phyloP scores from a whole-genome alignment of 2,797 vertebrate genomes.

The Carcharodon carcharias region DNA sequence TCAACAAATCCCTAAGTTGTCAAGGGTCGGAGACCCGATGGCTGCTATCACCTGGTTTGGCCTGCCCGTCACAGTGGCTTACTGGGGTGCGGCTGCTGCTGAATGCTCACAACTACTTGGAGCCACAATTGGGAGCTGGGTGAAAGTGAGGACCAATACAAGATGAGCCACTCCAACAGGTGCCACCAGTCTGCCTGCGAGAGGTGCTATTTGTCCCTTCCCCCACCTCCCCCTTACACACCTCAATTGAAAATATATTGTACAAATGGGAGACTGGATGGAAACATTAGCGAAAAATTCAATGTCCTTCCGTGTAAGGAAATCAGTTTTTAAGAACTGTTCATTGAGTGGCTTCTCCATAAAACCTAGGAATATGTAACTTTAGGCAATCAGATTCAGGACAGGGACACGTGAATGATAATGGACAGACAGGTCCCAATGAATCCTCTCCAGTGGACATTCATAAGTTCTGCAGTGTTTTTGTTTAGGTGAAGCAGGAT shows the following conservation, averaged over 20 bases:
- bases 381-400: neutral
- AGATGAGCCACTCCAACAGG: neutral
- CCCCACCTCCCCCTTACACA: too few relatives aligned
- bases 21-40: neutral
- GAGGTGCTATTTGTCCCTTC: neutral
- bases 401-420: neutral
- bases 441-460: neutral
- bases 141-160: neutral
- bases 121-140: neutral
- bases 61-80: neutral
- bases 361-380: neutral
- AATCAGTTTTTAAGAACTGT: neutral
- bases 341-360: neutral
- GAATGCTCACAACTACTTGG: neutral
- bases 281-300: neutral
- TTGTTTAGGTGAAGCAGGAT: neutral
- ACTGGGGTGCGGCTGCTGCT: neutral
- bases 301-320: neutral
- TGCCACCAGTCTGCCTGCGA: neutral
- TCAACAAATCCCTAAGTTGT: neutral
- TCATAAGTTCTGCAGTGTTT: neutral
- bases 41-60: neutral
- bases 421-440: neutral
- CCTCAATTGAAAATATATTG: neutral
- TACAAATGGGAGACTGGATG: neutral